These are phyloP conservation scores for Stramonita haemastoma DNA, from an alignment of 2,888 invertebrate species.

Conservation along the genomic window DNA sequence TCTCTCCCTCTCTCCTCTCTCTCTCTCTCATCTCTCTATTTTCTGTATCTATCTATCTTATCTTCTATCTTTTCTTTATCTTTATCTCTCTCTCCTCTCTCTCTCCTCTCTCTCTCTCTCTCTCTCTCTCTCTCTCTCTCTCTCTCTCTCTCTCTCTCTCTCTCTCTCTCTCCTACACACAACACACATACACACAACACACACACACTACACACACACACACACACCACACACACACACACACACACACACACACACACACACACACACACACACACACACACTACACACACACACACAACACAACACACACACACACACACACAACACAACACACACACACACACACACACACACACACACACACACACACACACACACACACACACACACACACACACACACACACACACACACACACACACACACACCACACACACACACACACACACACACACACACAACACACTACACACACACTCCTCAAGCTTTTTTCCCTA, in stretches of 20 bases:
- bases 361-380: neutral
- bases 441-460: no score
- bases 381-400: neutral
- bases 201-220: conserved; percentile 1
- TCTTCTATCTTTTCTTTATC: no score
- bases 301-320: neutral
- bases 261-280: neutral
- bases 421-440: no score
- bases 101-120: no score
- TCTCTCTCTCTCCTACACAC: neutral
- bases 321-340: neutral
- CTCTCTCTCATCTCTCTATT: no score
- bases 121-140: no score
- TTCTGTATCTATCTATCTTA: no score
- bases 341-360: neutral
- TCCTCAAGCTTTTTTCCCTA: no score
- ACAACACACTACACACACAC: no score
- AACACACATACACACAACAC: neutral
- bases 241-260: neutral
- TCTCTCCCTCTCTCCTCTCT: no score
- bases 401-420: conserved; percentile 15
- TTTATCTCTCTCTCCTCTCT: no score
- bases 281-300: neutral
- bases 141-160: neutral
- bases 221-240: neutral